Evolutionary conservation across 2,888 invertebrate species (phyloP).

Genomic region (Adelphocoris suturalis): DNA sequence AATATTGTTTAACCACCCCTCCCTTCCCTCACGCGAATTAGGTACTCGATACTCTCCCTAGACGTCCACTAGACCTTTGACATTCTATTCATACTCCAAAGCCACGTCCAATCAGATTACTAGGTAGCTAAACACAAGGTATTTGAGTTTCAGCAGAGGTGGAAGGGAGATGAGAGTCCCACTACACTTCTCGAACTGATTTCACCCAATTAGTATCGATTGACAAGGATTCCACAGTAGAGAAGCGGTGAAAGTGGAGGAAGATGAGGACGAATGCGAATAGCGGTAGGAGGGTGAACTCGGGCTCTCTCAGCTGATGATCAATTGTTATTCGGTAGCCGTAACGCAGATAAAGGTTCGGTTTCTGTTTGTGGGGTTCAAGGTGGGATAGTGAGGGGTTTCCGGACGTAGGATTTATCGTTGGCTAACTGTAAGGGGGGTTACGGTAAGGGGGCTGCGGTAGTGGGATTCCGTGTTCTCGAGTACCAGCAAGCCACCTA

Average conservation of each 20-base stretch:
- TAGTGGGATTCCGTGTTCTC: constrained; percentile 52
- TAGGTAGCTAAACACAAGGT: not conserved
- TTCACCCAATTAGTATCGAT: constrained; percentile 39
- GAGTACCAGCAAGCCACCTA: constrained; percentile 25
- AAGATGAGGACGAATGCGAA: not conserved
- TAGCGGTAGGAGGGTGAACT: not conserved
- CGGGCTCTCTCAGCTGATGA: constrained; percentile 17
- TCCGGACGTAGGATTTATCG: constrained; percentile 24
- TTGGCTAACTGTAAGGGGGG: not conserved
- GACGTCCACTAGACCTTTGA: not conserved
- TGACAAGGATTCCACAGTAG: not conserved
- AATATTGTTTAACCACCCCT: too few relatives aligned
- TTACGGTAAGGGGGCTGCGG: not conserved
- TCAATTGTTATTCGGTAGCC: constrained; percentile 49
- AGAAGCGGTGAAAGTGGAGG: not conserved
- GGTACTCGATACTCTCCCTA: too few relatives aligned
- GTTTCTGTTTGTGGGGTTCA: constrained; percentile 38
- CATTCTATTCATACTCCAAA: not conserved
- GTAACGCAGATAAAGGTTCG: constrained; percentile 48
- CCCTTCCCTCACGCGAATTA: too few relatives aligned
- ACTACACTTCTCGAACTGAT: constrained; percentile 33
- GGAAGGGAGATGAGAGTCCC: not conserved
- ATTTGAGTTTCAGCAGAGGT: not conserved
- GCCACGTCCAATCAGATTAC: not conserved
- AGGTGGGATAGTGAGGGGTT: not conserved